phyloP scores from a whole-genome alignment of 2,888 invertebrate species.

The Hydrotaea diabolus region DNA sequence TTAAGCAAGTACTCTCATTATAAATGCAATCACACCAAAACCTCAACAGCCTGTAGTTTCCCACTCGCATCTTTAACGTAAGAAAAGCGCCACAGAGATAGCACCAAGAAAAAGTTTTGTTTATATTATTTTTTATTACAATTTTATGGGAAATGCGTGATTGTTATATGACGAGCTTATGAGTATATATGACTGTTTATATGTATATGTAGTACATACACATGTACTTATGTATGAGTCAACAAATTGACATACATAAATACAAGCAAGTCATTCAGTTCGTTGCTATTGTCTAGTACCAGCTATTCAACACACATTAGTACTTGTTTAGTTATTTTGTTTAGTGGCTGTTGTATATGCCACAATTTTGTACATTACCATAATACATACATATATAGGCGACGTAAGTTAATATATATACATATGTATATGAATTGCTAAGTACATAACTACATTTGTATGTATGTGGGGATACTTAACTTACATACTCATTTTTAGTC shows the following conservation, averaged over 20 bases:
- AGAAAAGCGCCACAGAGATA: background rate
- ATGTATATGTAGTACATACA: background rate
- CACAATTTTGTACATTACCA: background rate
- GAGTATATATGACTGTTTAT: too few species aligned
- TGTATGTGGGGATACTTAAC: background rate
- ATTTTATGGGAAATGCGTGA: conserved; percentile 6
- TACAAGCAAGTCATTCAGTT: background rate
- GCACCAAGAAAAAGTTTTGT: background rate
- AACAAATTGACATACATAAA: conserved; percentile 16
- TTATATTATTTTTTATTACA: background rate
- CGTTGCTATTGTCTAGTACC: background rate
- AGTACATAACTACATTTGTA: background rate
- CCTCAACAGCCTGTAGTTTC: background rate
- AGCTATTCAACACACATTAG: conserved; percentile 11
- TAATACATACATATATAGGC: background rate
- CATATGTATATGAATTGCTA: too few species aligned
- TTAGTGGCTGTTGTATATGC: background rate
- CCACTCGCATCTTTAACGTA: background rate
- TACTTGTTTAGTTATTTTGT: background rate
- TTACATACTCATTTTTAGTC: conserved; percentile 9
- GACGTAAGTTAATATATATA: background rate
- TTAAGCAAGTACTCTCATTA: too few species aligned
- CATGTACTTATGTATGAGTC: background rate
- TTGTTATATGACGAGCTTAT: background rate
- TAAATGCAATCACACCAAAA: background rate